A percentile compares a stretch with the other conserved stretches of the same genome.
These are phyloP conservation scores for Muscidifurax raptorellus DNA, from an alignment of 1,140 invertebrate species.

Conservation along the genomic window DNA sequence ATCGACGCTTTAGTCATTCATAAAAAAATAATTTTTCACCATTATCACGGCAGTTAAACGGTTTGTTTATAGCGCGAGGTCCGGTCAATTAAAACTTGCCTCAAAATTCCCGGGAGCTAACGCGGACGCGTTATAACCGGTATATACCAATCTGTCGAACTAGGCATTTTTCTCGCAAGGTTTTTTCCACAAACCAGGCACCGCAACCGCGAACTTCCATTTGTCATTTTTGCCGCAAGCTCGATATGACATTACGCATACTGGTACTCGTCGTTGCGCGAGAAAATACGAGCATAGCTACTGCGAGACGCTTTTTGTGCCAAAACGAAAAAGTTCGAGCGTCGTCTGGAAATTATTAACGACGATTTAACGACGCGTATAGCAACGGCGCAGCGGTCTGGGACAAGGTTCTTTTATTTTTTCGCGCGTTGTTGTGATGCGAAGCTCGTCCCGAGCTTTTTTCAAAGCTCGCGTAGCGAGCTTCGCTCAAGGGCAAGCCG, in stretches of 20 bases:
- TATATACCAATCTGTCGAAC: not conserved
- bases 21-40: not conserved
- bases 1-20: not conserved
- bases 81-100: not conserved
- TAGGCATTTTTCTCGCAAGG: not conserved
- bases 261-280: too few species aligned
- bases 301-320: not conserved
- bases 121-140: not conserved
- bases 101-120: not conserved
- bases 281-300: too few species aligned
- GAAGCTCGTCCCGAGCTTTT: too few species aligned
- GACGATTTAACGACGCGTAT: not conserved
- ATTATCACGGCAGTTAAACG: not conserved
- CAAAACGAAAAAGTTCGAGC: not conserved
- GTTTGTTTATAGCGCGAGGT: not conserved
- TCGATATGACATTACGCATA: not conserved
- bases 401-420: slow-evolving; percentile 19
- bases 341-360: not conserved
- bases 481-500: too few species aligned
- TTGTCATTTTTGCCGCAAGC: not conserved
- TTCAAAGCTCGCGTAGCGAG: too few species aligned
- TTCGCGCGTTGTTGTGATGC: too few species aligned
- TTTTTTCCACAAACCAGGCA: not conserved
- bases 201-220: not conserved
- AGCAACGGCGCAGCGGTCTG: not conserved